phyloP scores from a whole-genome alignment of 2,797 vertebrate species.

The Xiphophorus birchmanni region DNA sequence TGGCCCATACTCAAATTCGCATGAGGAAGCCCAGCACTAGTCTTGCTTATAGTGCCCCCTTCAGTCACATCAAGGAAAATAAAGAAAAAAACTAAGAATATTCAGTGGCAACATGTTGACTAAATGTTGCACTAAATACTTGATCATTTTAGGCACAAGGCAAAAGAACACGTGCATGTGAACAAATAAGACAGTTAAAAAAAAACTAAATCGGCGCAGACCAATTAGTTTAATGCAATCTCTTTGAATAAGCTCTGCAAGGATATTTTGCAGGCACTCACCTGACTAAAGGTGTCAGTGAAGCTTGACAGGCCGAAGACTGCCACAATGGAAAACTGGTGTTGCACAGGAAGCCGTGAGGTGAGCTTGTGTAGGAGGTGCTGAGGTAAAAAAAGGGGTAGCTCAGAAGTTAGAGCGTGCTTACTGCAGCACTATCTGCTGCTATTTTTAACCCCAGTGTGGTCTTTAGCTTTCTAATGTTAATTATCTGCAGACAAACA shows the following conservation, averaged over 20 bases:
- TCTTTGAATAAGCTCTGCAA: constrained; percentile 4
- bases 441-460: constrained; percentile 75
- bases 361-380: constrained; percentile 70
- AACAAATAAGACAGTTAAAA: background rate
- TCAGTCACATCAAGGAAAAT: constrained; percentile 32
- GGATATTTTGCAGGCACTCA: constrained; percentile 34
- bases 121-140: background rate
- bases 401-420: constrained; percentile 70
- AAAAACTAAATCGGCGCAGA: background rate
- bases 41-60: constrained; percentile 67
- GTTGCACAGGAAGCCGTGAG: constrained; percentile 77
- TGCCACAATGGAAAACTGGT: constrained; percentile 79
- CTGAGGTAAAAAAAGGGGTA: constrained; percentile 62
- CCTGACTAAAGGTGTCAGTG: constrained; percentile 32
- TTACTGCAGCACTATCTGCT: constrained; percentile 58
- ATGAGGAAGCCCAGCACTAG: constrained; percentile 13
- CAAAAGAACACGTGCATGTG: background rate
- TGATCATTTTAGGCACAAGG: background rate
- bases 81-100: constrained; percentile 14
- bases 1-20: constrained; percentile 39
- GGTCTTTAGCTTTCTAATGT: constrained; percentile 52
- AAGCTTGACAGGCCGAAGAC: constrained; percentile 27
- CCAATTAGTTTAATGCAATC: background rate
- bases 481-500: constrained; percentile 32
- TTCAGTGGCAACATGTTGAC: background rate